A percentile compares a stretch with the other conserved stretches of the same genome.
Evolutionary conservation across 2,113 vertebrate genomes (phyloP).

Genomic region (Notothenia coriiceps): DNA sequence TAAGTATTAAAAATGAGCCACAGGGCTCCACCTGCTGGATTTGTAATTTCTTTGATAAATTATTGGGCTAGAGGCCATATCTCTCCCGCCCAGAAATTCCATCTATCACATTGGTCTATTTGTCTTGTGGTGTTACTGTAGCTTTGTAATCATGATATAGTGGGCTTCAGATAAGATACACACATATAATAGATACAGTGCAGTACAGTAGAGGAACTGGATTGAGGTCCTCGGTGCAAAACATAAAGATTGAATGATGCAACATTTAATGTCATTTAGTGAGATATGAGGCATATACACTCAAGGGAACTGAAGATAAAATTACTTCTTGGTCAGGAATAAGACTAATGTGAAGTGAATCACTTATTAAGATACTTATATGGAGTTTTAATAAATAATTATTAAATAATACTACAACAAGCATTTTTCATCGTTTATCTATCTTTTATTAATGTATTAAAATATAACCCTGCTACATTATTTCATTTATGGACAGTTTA

Average conservation of each 20-base stretch:
- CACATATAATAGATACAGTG: not conserved
- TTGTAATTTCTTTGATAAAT: constrained; percentile 23
- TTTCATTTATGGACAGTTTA: not conserved
- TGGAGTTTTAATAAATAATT: not conserved
- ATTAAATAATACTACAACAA: not conserved
- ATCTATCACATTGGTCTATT: constrained; percentile 1
- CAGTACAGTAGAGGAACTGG: not conserved
- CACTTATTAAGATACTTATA: not conserved
- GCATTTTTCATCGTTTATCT: not conserved
- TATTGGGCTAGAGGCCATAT: constrained; percentile 9
- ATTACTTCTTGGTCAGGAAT: not conserved
- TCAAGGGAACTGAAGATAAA: not conserved
- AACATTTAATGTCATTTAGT: not conserved
- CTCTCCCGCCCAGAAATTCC: constrained; percentile 20
- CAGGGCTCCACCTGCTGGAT: constrained; percentile 70
- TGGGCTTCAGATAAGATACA: not conserved
- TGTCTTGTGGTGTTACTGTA: constrained; percentile 8
- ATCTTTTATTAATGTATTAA: not conserved
- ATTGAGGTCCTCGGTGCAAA: not conserved
- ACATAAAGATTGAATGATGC: not conserved
- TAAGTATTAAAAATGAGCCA: constrained; percentile 26
- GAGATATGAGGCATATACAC: not conserved
- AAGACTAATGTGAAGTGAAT: not conserved
- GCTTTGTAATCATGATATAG: constrained; percentile 12
- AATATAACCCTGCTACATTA: not conserved